These are phyloP conservation scores for Peromyscus maniculatus DNA, from an alignment of 2,113 vertebrate species.

Conservation along the genomic window DNA sequence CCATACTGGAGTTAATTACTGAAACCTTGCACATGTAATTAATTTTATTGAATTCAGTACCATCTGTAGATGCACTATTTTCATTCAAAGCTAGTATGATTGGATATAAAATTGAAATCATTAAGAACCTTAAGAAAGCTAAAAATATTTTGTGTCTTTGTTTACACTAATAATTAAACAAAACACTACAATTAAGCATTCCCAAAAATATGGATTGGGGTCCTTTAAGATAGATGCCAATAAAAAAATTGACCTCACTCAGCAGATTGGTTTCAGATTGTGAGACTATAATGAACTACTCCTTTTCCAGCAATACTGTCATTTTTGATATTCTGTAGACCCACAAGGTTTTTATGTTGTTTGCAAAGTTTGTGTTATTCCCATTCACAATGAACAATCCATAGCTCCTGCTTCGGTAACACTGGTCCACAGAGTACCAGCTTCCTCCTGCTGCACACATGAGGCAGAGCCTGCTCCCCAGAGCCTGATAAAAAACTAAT, in stretches of 20 bases:
- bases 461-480: background rate
- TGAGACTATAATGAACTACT: background rate
- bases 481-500: slow-evolving; percentile 63
- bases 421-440: background rate
- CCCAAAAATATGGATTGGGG: background rate
- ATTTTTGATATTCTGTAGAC: background rate
- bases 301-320: background rate
- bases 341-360: background rate
- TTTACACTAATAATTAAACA: slow-evolving; percentile 83
- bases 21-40: slow-evolving; percentile 86
- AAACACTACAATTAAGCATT: slow-evolving; percentile 69
- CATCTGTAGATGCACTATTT: slow-evolving; percentile 86
- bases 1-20: slow-evolving; percentile 87
- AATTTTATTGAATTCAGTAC: slow-evolving; percentile 88
- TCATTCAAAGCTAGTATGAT: slow-evolving; percentile 82
- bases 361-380: slow-evolving; percentile 24
- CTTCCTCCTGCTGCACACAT: background rate
- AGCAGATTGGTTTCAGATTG: background rate
- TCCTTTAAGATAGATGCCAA: background rate
- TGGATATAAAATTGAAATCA: slow-evolving; percentile 83
- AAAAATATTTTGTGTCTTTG: slow-evolving; percentile 82
- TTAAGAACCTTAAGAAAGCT: slow-evolving; percentile 77
- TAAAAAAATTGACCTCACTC: background rate
- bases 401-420: background rate
- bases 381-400: background rate